Evolutionary conservation across 2,113 vertebrate genomes (phyloP).

Genomic region (Triplophysa rosa): DNA sequence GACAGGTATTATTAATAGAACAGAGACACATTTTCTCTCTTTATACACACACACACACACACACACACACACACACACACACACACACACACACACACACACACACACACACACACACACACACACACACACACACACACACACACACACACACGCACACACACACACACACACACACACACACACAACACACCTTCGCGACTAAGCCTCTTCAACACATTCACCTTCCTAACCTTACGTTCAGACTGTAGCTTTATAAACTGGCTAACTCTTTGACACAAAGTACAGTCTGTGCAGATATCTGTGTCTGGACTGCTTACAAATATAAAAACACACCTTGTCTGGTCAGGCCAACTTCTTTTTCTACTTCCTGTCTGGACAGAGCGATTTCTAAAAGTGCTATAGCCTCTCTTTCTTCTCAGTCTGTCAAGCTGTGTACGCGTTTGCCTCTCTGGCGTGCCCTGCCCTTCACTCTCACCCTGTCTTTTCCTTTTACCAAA

Average conservation of each 20-base stretch:
- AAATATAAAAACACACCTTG: background rate
- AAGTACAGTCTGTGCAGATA: background rate
- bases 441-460: background rate
- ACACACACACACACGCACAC: conserved; percentile 20
- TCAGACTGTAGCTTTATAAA: conserved; percentile 36
- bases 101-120: conserved; percentile 23
- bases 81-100: conserved; percentile 26
- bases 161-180: conserved; percentile 22
- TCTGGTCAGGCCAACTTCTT: too few relatives aligned
- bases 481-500: conserved; percentile 31
- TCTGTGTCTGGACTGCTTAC: conserved; percentile 24
- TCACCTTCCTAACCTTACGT: conserved; percentile 47
- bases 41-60: conserved; percentile 13
- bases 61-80: conserved; percentile 25
- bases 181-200: conserved; percentile 11
- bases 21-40: conserved; percentile 30
- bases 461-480: conserved; percentile 54
- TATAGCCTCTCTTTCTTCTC: conserved; percentile 52
- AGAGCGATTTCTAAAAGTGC: conserved; percentile 52
- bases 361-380: background rate
- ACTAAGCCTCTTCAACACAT: conserved; percentile 26
- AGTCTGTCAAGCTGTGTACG: background rate
- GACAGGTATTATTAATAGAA: conserved; percentile 61
- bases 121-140: conserved; percentile 21
- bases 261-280: background rate